Conservation (phyloP, 2,888 invertebrate genomes). For the Sclerodermus sp. region DNA sequence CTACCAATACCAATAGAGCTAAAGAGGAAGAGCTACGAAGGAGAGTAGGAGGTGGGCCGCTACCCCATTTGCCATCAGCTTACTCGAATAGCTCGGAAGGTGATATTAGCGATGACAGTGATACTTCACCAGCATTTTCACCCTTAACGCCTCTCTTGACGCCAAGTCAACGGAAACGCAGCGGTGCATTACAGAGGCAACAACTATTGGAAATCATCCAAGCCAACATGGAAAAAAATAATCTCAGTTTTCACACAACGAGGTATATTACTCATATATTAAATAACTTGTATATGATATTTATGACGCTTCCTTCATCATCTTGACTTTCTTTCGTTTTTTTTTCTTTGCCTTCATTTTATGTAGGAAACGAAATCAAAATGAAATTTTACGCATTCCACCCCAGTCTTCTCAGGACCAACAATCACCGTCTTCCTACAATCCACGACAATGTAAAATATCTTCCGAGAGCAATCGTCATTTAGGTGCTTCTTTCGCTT, state of each 20-base stretch:
- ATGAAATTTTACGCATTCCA: conserved; percentile 44
- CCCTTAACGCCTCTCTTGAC: conserved; percentile 57
- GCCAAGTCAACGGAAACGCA: conserved; percentile 64
- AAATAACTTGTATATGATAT: too few relatives aligned
- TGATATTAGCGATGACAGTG: conserved; percentile 52
- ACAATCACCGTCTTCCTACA: conserved; percentile 5
- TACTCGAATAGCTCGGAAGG: conserved; percentile 54
- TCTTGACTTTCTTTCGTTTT: not conserved
- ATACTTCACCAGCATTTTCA: conserved; percentile 45
- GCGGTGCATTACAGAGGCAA: conserved; percentile 76
- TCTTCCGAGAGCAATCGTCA: conserved; percentile 28
- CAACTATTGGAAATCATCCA: conserved; percentile 85
- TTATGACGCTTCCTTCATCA: not conserved
- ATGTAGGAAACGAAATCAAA: conserved; percentile 50
- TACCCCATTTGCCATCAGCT: conserved; percentile 50
- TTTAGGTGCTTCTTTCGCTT: conserved; percentile 21
- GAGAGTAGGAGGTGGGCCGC: conserved; percentile 42
- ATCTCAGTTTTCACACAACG: conserved; percentile 80
- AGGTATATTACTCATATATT: too few relatives aligned
- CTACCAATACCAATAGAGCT: conserved; percentile 29
- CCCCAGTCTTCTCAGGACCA: conserved; percentile 35
- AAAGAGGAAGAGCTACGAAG: conserved; percentile 52
- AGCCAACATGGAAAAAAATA: conserved; percentile 90
- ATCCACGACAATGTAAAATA: conserved; percentile 22
- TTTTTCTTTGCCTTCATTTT: not conserved